These are phyloP conservation scores for Cladopsammia gracilis DNA, from an alignment of 64 coral and sea anemone species.

Conservation along the genomic window DNA sequence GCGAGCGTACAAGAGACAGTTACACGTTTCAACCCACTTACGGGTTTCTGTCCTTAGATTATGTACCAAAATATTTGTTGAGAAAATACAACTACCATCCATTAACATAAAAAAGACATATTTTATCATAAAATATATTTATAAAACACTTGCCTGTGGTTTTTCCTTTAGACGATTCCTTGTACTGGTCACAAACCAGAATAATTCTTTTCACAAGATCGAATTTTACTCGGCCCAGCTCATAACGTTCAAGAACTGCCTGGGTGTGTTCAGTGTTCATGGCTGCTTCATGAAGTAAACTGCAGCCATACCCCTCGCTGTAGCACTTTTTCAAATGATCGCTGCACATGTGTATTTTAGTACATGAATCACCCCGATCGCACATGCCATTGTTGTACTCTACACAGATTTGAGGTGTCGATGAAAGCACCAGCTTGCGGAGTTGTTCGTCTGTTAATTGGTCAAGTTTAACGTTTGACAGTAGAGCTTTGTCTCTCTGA, in stretches of 20 bases:
- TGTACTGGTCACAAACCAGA: conserved; percentile 17
- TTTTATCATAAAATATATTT: too few relatives aligned
- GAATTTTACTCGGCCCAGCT: not conserved
- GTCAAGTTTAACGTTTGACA: conserved; percentile 43
- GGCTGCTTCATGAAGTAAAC: conserved; percentile 5
- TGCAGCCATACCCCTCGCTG: not conserved
- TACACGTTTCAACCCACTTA: too few relatives aligned
- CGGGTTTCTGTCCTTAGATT: too few relatives aligned
- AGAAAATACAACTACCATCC: too few relatives aligned
- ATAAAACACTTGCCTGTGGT: not conserved
- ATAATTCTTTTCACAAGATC: not conserved
- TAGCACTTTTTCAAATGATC: conserved; percentile 16
- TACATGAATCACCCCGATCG: conserved; percentile 2
- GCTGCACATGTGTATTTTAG: conserved; percentile 51
- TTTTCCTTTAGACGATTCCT: not conserved
- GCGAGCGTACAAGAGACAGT: too few relatives aligned
- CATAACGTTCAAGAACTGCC: conserved; percentile 2
- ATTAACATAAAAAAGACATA: too few relatives aligned
- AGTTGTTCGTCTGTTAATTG: conserved; percentile 61
- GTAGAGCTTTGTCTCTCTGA: conserved; percentile 32
- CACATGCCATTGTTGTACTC: conserved; percentile 65
- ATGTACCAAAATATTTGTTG: too few relatives aligned
- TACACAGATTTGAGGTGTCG: conserved; percentile 60
- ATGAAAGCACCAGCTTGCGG: conserved; percentile 26
- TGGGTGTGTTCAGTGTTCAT: conserved; percentile 27